phyloP scores from a whole-genome alignment of 2,113 vertebrate genomes.

The Fregetta grallaria region DNA sequence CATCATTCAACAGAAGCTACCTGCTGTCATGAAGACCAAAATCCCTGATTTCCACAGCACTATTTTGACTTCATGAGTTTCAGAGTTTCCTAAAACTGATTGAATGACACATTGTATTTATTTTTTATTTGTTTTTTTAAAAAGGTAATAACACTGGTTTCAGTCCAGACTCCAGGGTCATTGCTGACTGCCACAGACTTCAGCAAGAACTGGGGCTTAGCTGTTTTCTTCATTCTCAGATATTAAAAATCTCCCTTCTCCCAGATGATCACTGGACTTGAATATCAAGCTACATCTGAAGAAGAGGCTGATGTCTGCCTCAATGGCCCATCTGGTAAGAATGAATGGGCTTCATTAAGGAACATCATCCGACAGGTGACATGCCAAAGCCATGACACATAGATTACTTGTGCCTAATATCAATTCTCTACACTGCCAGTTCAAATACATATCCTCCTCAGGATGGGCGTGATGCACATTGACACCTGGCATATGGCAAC shows the following conservation, averaged over 20 bases:
- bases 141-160: not conserved
- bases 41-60: not conserved
- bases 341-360: not conserved
- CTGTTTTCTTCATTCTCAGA: not conserved
- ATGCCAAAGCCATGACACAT: not conserved
- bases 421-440: not conserved
- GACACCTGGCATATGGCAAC: conserved; percentile 20
- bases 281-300: not conserved
- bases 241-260: not conserved
- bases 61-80: not conserved
- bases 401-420: not conserved
- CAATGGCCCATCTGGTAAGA: not conserved
- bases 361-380: not conserved
- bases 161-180: not conserved
- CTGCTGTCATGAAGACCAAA: not conserved
- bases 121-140: not conserved
- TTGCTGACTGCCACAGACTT: not conserved
- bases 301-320: not conserved
- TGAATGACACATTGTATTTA: not conserved
- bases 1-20: conserved; percentile 10
- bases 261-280: not conserved
- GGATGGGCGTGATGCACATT: not conserved
- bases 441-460: not conserved
- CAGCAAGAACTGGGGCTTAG: not conserved
- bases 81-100: not conserved